Conservation (phyloP, 2,797 vertebrate genomes). For the Sarcoramphus papa region DNA sequence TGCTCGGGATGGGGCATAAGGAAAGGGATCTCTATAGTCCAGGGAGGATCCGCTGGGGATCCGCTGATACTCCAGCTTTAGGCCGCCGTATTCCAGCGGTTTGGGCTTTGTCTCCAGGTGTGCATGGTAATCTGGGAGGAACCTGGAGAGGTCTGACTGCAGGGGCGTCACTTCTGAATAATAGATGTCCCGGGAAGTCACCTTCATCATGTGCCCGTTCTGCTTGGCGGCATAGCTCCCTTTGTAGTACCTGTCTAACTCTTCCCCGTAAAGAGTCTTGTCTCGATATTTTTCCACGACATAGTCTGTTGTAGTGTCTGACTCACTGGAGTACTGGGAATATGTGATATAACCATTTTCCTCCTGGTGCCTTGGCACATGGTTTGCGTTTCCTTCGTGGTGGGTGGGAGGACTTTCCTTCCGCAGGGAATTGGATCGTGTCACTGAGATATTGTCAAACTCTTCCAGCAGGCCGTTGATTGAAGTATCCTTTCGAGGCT, state of each 20-base stretch:
- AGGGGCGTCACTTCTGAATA: constrained; percentile 88
- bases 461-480: constrained; percentile 97
- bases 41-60: constrained; percentile 86
- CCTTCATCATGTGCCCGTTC: constrained; percentile 85
- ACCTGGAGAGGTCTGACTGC: constrained; percentile 82
- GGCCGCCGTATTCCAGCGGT: constrained; percentile 76
- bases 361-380: constrained; percentile 74
- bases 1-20: constrained; percentile 82
- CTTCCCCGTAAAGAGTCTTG: constrained; percentile 77
- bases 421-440: constrained; percentile 93
- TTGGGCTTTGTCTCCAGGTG: constrained; percentile 89
- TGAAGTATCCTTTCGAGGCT: constrained; percentile 89
- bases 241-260: constrained; percentile 82
- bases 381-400: constrained; percentile 78
- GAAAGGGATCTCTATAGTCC: constrained; percentile 88
- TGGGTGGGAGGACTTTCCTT: constrained; percentile 92
- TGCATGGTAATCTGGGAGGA: constrained; percentile 86
- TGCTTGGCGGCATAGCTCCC: constrained; percentile 79
- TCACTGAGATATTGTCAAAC: constrained; percentile 97
- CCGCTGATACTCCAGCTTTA: constrained; percentile 86
- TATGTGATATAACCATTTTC: constrained; percentile 93
- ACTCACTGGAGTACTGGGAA: constrained; percentile 90
- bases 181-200: constrained; percentile 81
- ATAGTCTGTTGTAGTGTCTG: constrained; percentile 85
- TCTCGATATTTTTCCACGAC: constrained; percentile 77